Evolutionary conservation across 2,113 vertebrate genomes (phyloP), one percentile per base, ranked within the genome.

Genomic region (Clinocottus analis): DNA sequence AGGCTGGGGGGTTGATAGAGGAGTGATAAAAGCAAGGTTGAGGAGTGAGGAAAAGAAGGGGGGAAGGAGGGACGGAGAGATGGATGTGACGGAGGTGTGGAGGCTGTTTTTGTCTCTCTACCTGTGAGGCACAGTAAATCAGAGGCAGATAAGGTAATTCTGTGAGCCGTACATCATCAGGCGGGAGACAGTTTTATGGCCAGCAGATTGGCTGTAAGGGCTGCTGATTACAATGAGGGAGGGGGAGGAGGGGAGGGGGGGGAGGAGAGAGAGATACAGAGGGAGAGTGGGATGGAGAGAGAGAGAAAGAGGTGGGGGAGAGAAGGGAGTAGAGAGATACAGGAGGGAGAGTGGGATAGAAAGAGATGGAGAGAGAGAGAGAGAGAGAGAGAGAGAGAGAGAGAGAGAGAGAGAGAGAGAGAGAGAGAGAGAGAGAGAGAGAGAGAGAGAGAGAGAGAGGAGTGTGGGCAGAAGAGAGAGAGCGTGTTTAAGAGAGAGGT

Each of bases 161-260:
- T 78, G 79, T 1, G 67, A 33, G 79, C 60, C 39, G 82, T 92
- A 64, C 77, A 88, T 93, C 91, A 93, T 91, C 86, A 16, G 70
- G 79, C 82, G 80, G 80, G 63, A 51, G 92, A 91, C 90, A 86
- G 41, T 29, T 92, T 93, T 90, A 93, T 77, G 85, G 79, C 21
- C 83, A 87, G 82, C 91, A 92, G 90, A 93, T 93, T 92, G 91
- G 91, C 91, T 85, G 89, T 90, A 87, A 93, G 92, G 84, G 79
- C 74, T 82, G 85, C 85, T 93, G 90, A 92, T 92, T 87, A 91
- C 88, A 90, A 87, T 76, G 85, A 89, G 90, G 49, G 37, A 53
- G 65, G 59, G 9, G 39, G 64, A 7, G 51, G 5, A 43, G 2
- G 74, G 63, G 67, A 59, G 33, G 45, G 65, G 35, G 7, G 35